Conservation (phyloP, 2,113 vertebrate species). For the Brachirus orientalis region DNA sequence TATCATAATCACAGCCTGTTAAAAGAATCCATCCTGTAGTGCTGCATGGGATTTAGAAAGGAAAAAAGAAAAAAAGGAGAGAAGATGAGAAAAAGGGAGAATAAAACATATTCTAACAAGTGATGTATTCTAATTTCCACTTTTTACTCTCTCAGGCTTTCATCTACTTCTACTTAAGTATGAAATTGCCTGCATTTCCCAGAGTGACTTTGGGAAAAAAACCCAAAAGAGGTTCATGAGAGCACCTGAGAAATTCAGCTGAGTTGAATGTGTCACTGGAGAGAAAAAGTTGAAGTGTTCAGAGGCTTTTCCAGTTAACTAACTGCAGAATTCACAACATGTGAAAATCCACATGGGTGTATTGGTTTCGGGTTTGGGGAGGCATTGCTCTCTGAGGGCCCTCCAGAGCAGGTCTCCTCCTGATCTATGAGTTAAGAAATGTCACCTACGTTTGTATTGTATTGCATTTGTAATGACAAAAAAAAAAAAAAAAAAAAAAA, state of each 20-base stretch:
- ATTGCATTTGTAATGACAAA: neutral
- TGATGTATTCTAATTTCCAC: constrained; percentile 7
- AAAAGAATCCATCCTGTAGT: neutral
- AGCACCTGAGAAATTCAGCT: neutral
- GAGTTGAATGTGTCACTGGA: neutral
- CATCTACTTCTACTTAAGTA: neutral
- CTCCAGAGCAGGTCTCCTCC: neutral
- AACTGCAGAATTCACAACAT: neutral
- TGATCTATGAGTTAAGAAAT: neutral
- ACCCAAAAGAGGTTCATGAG: neutral
- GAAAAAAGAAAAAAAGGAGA: neutral
- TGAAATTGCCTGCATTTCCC: constrained; percentile 18
- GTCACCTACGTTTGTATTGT: neutral
- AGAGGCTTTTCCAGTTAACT: neutral
- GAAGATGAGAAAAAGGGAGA: no score
- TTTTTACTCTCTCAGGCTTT: neutral
- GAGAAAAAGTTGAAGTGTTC: neutral
- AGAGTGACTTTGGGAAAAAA: neutral
- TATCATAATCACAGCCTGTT: constrained; percentile 5
- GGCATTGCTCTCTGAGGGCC: no score
- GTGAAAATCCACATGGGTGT: neutral
- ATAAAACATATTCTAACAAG: neutral
- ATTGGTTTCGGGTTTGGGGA: constrained; percentile 1
- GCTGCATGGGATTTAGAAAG: neutral
- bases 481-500: no score